phyloP scores from a whole-genome alignment of 2,888 invertebrate genomes.

The Coenonympha glycerion region DNA sequence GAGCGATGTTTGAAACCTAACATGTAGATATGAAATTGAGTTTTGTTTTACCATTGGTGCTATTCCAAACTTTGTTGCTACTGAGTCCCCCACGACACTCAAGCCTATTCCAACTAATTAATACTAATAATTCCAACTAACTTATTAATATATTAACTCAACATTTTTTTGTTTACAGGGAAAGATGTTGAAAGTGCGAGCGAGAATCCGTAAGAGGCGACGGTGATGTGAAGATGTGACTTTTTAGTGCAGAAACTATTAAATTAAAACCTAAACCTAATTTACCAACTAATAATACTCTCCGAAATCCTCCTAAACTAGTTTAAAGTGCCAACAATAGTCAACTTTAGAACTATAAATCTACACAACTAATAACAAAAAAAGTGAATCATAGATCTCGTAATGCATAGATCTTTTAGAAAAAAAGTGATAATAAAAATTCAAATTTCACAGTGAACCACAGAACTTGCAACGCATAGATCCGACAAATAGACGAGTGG shows the following conservation, averaged over 20 bases:
- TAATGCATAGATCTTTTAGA: background rate
- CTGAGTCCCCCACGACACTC: too few relatives aligned
- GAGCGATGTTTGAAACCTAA: too few relatives aligned
- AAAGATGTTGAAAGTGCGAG: slow-evolving; percentile 52
- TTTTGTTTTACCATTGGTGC: too few relatives aligned
- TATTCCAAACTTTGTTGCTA: too few relatives aligned
- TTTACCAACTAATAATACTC: slow-evolving; percentile 39
- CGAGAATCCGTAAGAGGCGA: slow-evolving; percentile 57
- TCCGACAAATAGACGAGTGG: background rate
- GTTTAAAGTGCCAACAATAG: slow-evolving; percentile 30
- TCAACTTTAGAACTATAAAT: slow-evolving; percentile 24
- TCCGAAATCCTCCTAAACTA: slow-evolving; percentile 50
- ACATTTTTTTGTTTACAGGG: slow-evolving; percentile 43
- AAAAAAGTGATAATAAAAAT: background rate
- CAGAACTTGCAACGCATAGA: background rate
- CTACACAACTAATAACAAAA: slow-evolving; percentile 21
- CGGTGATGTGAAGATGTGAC: slow-evolving; percentile 52
- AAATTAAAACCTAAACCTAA: slow-evolving; percentile 31
- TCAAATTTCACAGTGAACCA: background rate
- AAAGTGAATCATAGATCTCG: background rate
- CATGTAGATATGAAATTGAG: too few relatives aligned
- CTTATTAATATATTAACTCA: slow-evolving; percentile 8
- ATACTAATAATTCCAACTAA: too few relatives aligned
- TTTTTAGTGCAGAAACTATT: slow-evolving; percentile 29
- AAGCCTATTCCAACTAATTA: too few relatives aligned